Conservation (phyloP, 2,113 vertebrate species). For the Heterotilapia buettikoferi region DNA sequence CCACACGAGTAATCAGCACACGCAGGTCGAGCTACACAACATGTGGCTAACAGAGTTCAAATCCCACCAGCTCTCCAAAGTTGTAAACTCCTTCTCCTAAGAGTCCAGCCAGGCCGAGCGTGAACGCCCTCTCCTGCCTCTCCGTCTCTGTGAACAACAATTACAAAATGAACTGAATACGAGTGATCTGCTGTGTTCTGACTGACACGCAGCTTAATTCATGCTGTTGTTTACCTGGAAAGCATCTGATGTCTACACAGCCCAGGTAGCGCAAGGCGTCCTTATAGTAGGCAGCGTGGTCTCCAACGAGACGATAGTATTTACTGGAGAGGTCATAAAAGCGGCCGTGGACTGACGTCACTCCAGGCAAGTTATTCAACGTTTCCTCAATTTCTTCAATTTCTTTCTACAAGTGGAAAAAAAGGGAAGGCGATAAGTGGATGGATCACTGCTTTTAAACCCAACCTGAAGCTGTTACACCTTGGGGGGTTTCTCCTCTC, state of each 20-base stretch:
- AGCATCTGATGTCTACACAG: conserved; percentile 89
- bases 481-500: background rate
- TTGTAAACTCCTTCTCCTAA: conserved; percentile 97
- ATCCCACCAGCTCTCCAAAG: conserved; percentile 90
- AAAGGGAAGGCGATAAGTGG: background rate
- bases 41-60: background rate
- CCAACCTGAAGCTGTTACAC: background rate
- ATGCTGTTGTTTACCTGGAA: conserved; percentile 74
- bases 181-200: background rate
- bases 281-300: conserved; percentile 92
- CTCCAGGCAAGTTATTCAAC: conserved; percentile 84
- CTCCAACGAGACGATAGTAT: conserved; percentile 93
- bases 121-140: conserved; percentile 95
- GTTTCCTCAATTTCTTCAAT: conserved; percentile 94
- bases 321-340: conserved; percentile 98
- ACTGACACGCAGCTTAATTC: background rate
- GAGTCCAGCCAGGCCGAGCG: conserved; percentile 89
- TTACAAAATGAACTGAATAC: background rate
- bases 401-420: conserved; percentile 74
- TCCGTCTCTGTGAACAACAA: conserved; percentile 77
- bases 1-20: background rate
- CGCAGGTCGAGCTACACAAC: background rate
- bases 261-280: conserved; percentile 92
- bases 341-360: conserved; percentile 92
- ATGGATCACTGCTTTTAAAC: background rate